phyloP scores from a whole-genome alignment of 2,888 invertebrate genomes.

The Ditula angustiorana region DNA sequence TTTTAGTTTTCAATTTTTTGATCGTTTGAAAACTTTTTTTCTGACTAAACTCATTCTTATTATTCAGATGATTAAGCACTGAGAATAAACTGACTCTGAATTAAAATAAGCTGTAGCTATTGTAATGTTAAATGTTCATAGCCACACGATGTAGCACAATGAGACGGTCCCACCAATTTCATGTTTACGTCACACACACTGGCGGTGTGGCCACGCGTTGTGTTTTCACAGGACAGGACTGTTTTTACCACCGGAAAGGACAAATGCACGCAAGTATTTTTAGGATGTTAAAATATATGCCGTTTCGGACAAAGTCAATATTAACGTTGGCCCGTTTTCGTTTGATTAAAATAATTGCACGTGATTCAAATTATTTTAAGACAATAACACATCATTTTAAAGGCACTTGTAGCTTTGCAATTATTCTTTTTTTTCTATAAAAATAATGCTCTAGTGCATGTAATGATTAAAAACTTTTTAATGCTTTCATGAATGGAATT shows the following conservation, averaged over 20 bases:
- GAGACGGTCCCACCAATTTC: conserved; percentile 36
- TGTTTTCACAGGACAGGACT: conserved; percentile 33
- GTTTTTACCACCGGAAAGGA: conserved; percentile 12
- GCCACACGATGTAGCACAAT: conserved; percentile 33
- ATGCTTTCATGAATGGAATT: too few relatives aligned
- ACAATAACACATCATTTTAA: too few relatives aligned
- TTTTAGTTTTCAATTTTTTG: too few relatives aligned
- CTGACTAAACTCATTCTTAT: too few relatives aligned
- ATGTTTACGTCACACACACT: conserved; percentile 34
- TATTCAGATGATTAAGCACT: too few relatives aligned
- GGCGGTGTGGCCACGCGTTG: conserved; percentile 26
- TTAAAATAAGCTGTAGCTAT: neutral
- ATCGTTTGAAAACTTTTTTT: too few relatives aligned
- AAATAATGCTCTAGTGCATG: too few relatives aligned
- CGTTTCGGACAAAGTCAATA: neutral
- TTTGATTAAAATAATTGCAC: neutral
- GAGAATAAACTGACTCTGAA: neutral
- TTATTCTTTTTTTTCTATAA: too few relatives aligned
- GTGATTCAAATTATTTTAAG: neutral
- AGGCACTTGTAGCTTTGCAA: too few relatives aligned
- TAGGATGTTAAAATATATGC: neutral
- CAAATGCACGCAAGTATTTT: conserved; percentile 22
- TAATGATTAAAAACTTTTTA: too few relatives aligned
- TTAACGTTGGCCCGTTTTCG: neutral
- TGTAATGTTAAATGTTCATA: conserved; percentile 5